Conservation (phyloP, 2,113 vertebrate species). For the Malurus alboscapulatus region DNA sequence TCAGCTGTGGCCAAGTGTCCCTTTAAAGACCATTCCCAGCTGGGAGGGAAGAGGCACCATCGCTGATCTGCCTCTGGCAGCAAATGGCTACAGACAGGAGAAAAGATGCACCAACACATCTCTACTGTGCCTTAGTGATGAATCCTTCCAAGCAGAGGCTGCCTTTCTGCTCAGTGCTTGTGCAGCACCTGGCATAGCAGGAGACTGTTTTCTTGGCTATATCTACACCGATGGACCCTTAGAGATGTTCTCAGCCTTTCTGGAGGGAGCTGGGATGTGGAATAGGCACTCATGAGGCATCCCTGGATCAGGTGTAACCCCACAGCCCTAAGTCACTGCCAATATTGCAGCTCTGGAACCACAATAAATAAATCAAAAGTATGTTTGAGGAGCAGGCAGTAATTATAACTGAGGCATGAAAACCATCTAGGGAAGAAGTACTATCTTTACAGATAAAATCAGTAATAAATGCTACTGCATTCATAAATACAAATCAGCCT, state of each 20-base stretch:
- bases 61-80: neutral
- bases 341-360: neutral
- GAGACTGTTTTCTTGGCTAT: neutral
- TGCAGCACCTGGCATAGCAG: neutral
- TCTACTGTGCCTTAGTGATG: neutral
- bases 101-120: neutral
- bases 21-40: neutral
- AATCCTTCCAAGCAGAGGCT: neutral
- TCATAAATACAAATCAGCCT: slow-evolving; percentile 62
- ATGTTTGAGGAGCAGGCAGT: neutral
- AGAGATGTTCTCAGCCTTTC: neutral
- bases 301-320: neutral
- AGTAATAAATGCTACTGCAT: slow-evolving; percentile 59
- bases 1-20: neutral
- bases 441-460: slow-evolving; percentile 65
- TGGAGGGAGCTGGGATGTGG: fast-evolving
- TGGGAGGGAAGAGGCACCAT: neutral
- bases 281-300: neutral
- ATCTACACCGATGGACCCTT: neutral
- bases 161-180: neutral
- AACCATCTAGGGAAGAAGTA: slow-evolving; percentile 22
- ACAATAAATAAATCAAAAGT: neutral
- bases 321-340: neutral
- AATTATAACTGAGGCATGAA: slow-evolving; percentile 27
- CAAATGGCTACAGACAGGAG: neutral